Percentiles rank a stretch among this genome's conserved stretches.
Evolutionary conservation across 2,113 vertebrate species (phyloP).

Genomic region (Neogobius melanostomus): DNA sequence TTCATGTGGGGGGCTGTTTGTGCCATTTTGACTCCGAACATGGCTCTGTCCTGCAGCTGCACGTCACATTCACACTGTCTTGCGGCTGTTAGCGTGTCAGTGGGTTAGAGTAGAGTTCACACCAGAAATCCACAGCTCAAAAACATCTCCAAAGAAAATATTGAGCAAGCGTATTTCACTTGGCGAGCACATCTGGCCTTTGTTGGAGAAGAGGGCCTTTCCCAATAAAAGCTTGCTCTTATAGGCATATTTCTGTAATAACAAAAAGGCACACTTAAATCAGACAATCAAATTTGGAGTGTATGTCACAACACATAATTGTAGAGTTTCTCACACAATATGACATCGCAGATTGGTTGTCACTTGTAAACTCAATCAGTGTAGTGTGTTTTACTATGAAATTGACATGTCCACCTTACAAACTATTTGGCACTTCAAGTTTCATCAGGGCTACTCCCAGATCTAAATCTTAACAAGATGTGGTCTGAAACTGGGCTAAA

Average conservation of each 20-base stretch:
- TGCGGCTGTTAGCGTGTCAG: constrained; percentile 19
- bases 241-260: not conserved
- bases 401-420: too few relatives aligned
- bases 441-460: too few relatives aligned
- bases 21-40: not conserved
- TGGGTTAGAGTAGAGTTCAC: constrained; percentile 21
- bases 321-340: too few relatives aligned
- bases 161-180: constrained; percentile 54
- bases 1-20: constrained; percentile 6
- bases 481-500: too few relatives aligned
- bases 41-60: constrained; percentile 12
- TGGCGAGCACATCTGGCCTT: constrained; percentile 42
- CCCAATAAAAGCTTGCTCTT: not conserved
- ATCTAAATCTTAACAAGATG: too few relatives aligned
- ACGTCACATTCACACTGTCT: constrained; percentile 11
- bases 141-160: constrained; percentile 43
- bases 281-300: too few relatives aligned
- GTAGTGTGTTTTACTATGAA: too few relatives aligned
- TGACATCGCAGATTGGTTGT: too few relatives aligned
- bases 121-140: constrained; percentile 43
- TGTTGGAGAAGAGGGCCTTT: constrained; percentile 19
- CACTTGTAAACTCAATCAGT: too few relatives aligned
- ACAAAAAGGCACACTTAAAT: not conserved
- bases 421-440: too few relatives aligned
- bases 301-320: too few relatives aligned